Percentiles rank a stretch among this genome's conserved stretches.
Conservation (phyloP, 2,888 invertebrate species). For the Scrobipalpa costella region DNA sequence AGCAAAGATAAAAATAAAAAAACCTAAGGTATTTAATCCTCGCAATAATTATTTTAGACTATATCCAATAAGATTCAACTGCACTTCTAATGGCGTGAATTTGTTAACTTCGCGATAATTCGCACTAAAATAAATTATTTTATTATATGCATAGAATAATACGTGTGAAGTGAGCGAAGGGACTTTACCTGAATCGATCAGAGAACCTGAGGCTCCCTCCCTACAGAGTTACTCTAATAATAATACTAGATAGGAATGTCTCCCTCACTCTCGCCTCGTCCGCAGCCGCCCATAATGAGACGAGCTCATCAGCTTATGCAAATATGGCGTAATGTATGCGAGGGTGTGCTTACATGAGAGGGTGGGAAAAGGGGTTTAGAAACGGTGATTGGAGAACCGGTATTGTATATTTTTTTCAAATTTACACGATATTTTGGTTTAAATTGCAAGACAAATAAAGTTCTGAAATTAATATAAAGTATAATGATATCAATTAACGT, state of each 20-base stretch:
- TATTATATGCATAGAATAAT: no score
- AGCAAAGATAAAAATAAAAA: background rate
- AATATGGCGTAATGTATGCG: constrained; percentile 40
- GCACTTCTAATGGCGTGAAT: no score
- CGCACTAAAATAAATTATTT: no score
- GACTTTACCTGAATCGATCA: background rate
- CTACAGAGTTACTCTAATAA: background rate
- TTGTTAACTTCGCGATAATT: no score
- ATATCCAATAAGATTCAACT: no score
- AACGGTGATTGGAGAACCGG: background rate
- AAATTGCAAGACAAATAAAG: no score
- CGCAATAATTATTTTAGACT: background rate
- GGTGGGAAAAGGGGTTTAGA: background rate
- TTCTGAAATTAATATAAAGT: no score
- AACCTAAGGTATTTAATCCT: background rate
- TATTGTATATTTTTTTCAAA: no score
- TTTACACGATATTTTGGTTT: no score
- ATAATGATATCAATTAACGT: no score
- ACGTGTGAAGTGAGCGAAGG: no score
- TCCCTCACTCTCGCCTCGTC: background rate
- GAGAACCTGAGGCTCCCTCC: background rate
- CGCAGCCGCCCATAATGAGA: constrained; percentile 41
- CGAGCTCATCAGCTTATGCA: constrained; percentile 62
- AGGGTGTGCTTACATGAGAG: background rate
- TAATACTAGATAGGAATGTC: constrained; percentile 1